Conservation (phyloP, 2,797 vertebrate genomes). For the Pantherophis vulpinus region DNA sequence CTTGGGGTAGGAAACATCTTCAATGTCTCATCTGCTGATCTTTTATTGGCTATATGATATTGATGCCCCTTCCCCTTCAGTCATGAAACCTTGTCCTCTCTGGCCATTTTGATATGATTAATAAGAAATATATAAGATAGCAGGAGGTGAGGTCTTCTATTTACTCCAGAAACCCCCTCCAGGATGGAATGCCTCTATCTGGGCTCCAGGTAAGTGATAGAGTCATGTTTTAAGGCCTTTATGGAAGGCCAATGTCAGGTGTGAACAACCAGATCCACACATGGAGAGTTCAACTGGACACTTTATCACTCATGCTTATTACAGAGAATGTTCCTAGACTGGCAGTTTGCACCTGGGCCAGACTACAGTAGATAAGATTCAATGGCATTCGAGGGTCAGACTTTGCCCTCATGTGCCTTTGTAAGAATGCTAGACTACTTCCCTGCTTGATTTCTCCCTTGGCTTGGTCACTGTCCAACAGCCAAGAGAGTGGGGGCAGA, state of each 20-base stretch:
- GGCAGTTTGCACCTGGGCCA: not conserved
- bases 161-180: not conserved
- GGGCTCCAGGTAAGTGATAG: no score
- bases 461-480: not conserved
- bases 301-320: not conserved
- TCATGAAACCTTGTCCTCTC: not conserved
- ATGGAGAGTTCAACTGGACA: not conserved
- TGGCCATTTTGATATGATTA: not conserved
- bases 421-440: not conserved
- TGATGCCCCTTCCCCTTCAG: not conserved
- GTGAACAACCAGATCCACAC: not conserved
- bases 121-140: not conserved
- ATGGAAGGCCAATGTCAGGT: not conserved
- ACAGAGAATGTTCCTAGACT: not conserved
- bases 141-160: not conserved
- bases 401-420: not conserved
- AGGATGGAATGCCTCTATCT: not conserved
- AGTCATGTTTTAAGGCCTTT: not conserved
- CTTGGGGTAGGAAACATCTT: not conserved
- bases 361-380: not conserved
- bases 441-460: not conserved
- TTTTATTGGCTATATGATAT: not conserved
- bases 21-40: not conserved
- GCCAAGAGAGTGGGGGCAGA: fast-evolving
- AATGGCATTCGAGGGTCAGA: not conserved